phyloP scores from a whole-genome alignment of 2,113 vertebrate species.

The Tupaia chinensis region DNA sequence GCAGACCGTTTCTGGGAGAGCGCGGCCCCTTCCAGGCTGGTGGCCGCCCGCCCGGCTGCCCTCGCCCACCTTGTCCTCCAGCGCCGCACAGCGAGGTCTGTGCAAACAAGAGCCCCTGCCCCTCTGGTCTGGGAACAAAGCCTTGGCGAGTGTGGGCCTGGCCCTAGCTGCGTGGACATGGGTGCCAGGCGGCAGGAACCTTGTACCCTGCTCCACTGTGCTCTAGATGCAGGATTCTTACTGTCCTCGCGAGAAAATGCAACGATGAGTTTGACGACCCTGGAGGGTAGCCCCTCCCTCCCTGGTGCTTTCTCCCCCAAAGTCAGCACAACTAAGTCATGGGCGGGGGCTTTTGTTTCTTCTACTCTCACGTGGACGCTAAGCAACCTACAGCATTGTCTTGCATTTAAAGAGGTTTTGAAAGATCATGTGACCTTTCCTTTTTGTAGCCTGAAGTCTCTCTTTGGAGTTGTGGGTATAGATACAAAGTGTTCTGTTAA shows the following conservation, averaged over 20 bases:
- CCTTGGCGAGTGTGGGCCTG: neutral
- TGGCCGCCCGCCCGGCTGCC: conserved; percentile 52
- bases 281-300: neutral
- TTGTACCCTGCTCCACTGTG: rapidly evolving
- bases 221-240: neutral
- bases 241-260: neutral
- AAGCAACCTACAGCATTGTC: neutral
- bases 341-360: rapidly evolving
- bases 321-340: rapidly evolving
- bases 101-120: rapidly evolving
- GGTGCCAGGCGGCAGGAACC: rapidly evolving
- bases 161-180: too few species aligned
- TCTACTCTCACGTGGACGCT: rapidly evolving
- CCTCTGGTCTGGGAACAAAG: neutral
- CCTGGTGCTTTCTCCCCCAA: neutral
- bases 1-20: conserved; percentile 84
- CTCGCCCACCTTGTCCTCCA: neutral
- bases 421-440: neutral
- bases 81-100: neutral
- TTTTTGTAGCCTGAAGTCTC: neutral
- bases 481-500: rapidly evolving
- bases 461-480: neutral
- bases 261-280: neutral
- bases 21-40: conserved; percentile 67
- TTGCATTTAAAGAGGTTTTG: neutral